phyloP scores from a whole-genome alignment of 2,113 vertebrate species.

The Cricetomys ansorgei region DNA sequence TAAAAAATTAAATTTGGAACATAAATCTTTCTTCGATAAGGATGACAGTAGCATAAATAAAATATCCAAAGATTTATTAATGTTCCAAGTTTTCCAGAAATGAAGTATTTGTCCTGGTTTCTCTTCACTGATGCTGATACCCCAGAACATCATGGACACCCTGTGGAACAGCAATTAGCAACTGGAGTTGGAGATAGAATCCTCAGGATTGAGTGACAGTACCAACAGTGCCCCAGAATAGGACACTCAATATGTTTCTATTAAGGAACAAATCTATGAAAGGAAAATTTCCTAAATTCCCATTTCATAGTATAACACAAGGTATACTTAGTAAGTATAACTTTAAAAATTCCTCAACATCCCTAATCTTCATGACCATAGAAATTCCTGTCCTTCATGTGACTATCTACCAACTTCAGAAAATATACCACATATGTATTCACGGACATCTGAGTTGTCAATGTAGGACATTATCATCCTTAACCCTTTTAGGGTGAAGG shows the following conservation, averaged over 20 bases:
- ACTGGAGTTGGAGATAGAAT: background rate
- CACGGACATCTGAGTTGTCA: background rate
- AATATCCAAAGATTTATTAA: background rate
- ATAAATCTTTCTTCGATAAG: background rate
- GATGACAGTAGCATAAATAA: background rate
- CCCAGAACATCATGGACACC: background rate
- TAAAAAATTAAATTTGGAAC: background rate
- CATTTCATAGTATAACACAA: background rate
- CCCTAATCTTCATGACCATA: background rate
- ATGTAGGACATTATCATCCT: background rate
- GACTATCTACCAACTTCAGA: background rate
- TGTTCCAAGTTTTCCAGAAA: background rate
- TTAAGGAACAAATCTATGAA: too few species aligned
- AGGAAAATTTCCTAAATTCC: background rate
- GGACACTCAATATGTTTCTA: background rate
- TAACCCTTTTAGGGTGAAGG: background rate
- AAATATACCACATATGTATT: background rate
- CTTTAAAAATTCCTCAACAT: background rate
- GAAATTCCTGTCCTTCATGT: background rate
- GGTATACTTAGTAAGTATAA: background rate
- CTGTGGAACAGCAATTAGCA: background rate
- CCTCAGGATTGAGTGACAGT: background rate
- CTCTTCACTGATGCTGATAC: background rate
- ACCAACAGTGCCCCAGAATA: too few species aligned
- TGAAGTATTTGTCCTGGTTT: background rate